Percentiles rank a stretch among this genome's conserved stretches.
Conservation (phyloP, 2,113 vertebrate genomes). For the Hystrix brachyura region DNA sequence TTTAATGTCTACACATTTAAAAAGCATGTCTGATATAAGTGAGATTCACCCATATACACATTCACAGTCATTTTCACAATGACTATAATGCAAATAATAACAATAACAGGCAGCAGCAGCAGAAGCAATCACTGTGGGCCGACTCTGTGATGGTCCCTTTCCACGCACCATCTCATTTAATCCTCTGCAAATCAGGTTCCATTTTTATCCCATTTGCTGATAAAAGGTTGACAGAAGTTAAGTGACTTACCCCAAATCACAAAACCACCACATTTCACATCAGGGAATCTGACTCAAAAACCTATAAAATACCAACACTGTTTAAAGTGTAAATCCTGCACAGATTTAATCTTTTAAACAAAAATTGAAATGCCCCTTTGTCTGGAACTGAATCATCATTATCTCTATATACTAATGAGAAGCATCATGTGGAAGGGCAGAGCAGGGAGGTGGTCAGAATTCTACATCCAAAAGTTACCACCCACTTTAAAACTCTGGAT, state of each 20-base stretch:
- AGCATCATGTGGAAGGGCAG: background rate
- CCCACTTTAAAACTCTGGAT: background rate
- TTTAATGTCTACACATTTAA: background rate
- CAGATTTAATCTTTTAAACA: slow-evolving; percentile 5
- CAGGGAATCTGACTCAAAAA: slow-evolving; percentile 11
- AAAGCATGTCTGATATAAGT: background rate
- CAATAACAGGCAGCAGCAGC: background rate
- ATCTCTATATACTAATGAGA: background rate
- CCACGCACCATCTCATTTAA: background rate
- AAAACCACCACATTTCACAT: slow-evolving; percentile 25
- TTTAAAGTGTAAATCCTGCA: background rate
- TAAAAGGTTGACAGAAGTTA: slow-evolving; percentile 59
- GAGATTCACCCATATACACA: background rate
- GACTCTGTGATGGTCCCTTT: background rate
- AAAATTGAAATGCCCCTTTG: slow-evolving; percentile 39
- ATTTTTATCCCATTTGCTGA: slow-evolving; percentile 39
- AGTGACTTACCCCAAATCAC: slow-evolving; percentile 58
- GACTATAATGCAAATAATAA: background rate
- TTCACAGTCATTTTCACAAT: background rate
- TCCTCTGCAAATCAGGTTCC: background rate
- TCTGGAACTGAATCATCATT: background rate
- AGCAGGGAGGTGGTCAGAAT: accelerated
- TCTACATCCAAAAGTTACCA: background rate
- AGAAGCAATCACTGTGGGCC: background rate
- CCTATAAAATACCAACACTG: background rate